These are phyloP conservation scores for Sinosuthora webbiana DNA, from an alignment of 2,113 vertebrate genomes.

Conservation along the genomic window DNA sequence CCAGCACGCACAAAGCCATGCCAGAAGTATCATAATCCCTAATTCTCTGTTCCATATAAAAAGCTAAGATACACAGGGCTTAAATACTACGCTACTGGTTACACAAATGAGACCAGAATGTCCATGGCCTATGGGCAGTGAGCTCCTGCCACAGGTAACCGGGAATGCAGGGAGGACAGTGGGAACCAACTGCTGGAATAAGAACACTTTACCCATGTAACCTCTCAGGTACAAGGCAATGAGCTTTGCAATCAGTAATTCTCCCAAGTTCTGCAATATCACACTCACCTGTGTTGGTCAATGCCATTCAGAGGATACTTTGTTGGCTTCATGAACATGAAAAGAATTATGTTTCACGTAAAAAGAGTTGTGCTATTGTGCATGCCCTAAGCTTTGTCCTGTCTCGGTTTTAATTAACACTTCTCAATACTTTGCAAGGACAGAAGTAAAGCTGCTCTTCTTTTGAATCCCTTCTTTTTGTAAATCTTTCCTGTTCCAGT, in stretches of 20 bases:
- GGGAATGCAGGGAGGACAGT: not conserved
- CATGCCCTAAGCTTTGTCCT: not conserved
- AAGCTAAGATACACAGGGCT: not conserved
- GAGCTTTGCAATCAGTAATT: not conserved
- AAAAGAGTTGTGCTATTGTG: not conserved
- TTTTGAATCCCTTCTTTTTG: not conserved
- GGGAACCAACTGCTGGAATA: not conserved
- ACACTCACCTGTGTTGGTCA: not conserved
- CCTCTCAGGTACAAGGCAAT: not conserved
- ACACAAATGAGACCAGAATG: not conserved
- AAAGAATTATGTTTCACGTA: not conserved
- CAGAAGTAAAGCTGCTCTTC: not conserved
- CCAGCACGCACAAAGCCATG: not conserved
- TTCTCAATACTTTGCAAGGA: not conserved
- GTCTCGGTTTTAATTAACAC: conserved; percentile 11
- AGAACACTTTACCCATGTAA: not conserved
- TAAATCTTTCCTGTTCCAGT: not conserved
- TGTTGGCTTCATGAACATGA: not conserved
- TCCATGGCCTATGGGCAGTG: not conserved
- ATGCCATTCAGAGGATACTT: not conserved
- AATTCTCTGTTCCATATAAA: not conserved
- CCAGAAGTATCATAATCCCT: not conserved
- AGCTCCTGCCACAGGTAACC: not conserved
- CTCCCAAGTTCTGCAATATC: not conserved
- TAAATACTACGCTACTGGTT: not conserved